These are phyloP conservation scores for Cebus imitator DNA, from an alignment of 2,113 vertebrate genomes.

Conservation along the genomic window DNA sequence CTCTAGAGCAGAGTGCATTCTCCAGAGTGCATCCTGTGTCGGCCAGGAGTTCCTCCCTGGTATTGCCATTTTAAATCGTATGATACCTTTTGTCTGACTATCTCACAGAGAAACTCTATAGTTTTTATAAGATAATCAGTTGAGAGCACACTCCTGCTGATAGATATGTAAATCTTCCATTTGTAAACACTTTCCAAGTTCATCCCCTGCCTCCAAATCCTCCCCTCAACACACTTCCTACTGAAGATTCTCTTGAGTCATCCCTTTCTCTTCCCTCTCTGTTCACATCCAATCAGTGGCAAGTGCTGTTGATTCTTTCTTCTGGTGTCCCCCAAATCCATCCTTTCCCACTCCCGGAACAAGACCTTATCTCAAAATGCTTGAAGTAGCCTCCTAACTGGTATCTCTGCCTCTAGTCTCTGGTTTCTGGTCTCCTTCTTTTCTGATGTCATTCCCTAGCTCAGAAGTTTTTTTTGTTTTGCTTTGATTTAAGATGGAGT, in stretches of 20 bases:
- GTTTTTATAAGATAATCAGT: slow-evolving; percentile 21
- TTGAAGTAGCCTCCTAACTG: slow-evolving; percentile 24
- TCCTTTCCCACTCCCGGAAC: not conserved
- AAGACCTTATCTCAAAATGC: slow-evolving; percentile 49
- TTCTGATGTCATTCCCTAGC: slow-evolving; percentile 35
- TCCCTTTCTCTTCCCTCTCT: too few species aligned
- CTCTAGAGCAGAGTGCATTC: not conserved
- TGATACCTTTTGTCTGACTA: not conserved
- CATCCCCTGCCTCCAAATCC: not conserved
- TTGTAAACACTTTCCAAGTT: not conserved
- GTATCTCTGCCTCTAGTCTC: slow-evolving; percentile 32
- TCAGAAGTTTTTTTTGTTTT: not conserved
- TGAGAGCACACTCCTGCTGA: not conserved
- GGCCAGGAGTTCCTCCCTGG: not conserved
- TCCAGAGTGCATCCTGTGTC: not conserved
- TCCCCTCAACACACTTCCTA: not conserved
- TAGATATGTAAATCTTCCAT: not conserved
- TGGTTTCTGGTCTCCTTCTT: not conserved
- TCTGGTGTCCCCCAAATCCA: not conserved
- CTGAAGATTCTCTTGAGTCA: not conserved
- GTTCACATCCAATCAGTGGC: not conserved
- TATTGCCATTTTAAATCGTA: not conserved
- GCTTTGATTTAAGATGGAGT: too few species aligned
- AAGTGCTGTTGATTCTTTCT: not conserved
- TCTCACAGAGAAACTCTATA: not conserved